A percentile compares a stretch with the other conserved stretches of the same genome.
Conservation (phyloP, 2,797 vertebrate species). For the Cuniculus paca region DNA sequence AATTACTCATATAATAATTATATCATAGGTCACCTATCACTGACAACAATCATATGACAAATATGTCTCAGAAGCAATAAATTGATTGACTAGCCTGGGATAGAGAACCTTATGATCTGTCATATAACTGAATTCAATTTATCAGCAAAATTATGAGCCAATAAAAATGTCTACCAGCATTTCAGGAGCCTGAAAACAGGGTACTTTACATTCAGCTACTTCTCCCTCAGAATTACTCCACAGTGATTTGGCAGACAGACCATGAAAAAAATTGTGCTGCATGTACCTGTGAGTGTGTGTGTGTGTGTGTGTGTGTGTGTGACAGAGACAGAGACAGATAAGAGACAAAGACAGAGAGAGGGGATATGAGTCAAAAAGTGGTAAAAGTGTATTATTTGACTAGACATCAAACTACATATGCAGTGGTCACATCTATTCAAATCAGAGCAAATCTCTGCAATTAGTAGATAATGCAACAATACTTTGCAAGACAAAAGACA, state of each 20-base stretch:
- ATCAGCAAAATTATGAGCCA: conserved; percentile 19
- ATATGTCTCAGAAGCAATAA: background rate
- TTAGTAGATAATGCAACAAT: background rate
- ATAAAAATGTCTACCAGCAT: background rate
- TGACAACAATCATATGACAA: background rate
- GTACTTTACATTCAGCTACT: conserved; percentile 28
- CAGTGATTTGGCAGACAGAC: conserved; percentile 6
- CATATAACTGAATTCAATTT: conserved; percentile 3
- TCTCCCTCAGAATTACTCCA: background rate
- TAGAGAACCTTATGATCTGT: background rate
- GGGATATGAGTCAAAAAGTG: background rate
- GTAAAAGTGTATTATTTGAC: background rate
- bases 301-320: too few species aligned
- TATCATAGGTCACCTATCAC: background rate
- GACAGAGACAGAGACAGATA: background rate
- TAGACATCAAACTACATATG: background rate
- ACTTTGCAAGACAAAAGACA: background rate
- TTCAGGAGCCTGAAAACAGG: background rate
- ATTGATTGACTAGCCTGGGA: background rate
- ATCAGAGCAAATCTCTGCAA: background rate
- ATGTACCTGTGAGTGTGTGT: too few species aligned
- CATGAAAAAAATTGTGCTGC: background rate
- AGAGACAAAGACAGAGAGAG: background rate
- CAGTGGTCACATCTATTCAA: background rate
- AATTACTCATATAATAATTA: background rate